These are phyloP conservation scores for Aproaerema taeniolella DNA, from an alignment of 2,888 invertebrate species.

Conservation along the genomic window DNA sequence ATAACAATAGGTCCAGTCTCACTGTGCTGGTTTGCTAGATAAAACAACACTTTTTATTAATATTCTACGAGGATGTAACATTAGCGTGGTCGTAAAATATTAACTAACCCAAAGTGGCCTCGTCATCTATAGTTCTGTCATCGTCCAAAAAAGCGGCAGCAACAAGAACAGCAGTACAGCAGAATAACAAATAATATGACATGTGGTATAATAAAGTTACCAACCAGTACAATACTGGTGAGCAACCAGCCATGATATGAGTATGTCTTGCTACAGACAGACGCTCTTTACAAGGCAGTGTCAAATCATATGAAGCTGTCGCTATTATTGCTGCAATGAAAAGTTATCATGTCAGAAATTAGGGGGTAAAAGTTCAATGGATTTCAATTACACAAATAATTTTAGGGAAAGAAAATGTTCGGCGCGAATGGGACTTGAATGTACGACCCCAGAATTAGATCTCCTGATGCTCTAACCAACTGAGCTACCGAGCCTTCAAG, in stretches of 20 bases:
- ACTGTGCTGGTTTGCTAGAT: no score
- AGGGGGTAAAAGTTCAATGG: no score
- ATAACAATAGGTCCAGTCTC: not conserved
- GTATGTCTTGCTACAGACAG: conserved; percentile 76
- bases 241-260: conserved; percentile 79
- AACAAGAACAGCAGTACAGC: conserved; percentile 23
- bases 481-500: no score
- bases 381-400: no score
- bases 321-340: conserved; percentile 38
- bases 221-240: conserved; percentile 76
- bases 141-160: conserved; percentile 17
- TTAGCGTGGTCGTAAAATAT: no score
- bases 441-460: no score
- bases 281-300: conserved; percentile 78
- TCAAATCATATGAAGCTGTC: conserved; percentile 66
- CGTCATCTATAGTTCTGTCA: conserved; percentile 18
- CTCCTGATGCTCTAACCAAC: no score
- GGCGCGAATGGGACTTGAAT: no score
- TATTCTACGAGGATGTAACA: no score
- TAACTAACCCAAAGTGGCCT: conserved; percentile 12
- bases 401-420: no score
- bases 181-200: conserved; percentile 34
- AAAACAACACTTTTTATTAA: no score
- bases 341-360: no score
- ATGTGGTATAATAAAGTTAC: conserved; percentile 74